Conservation (phyloP, 1,140 invertebrate genomes). For the Episyrphus balteatus region DNA sequence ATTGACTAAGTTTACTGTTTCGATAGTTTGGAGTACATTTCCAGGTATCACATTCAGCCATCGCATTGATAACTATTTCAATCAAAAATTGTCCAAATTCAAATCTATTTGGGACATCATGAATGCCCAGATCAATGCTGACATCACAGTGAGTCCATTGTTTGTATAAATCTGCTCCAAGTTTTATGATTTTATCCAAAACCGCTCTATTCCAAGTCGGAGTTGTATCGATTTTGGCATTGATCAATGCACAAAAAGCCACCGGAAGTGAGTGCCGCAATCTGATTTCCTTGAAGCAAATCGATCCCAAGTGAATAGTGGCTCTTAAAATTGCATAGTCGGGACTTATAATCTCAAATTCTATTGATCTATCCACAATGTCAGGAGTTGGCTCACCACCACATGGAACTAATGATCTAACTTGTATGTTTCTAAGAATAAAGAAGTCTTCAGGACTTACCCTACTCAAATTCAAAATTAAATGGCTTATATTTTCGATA, state of each 20-base stretch:
- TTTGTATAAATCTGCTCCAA: not conserved
- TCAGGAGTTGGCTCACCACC: not conserved
- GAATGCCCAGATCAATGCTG: not conserved
- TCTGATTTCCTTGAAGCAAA: not conserved
- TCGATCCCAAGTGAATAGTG: not conserved
- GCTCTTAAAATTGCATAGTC: not conserved
- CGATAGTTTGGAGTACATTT: too few species aligned
- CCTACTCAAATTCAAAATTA: not conserved
- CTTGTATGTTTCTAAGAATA: not conserved
- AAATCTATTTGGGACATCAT: not conserved
- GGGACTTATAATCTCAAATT: not conserved
- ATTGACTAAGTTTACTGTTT: too few species aligned
- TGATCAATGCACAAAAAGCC: not conserved
- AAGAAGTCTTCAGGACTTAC: not conserved
- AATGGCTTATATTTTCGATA: too few species aligned
- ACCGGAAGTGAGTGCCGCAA: not conserved
- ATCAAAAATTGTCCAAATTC: not conserved
- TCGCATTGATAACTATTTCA: not conserved
- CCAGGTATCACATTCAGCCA: not conserved
- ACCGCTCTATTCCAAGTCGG: not conserved
- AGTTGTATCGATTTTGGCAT: not conserved
- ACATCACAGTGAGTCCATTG: not conserved
- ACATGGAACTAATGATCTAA: not conserved
- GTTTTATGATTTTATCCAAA: not conserved
- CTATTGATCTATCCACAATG: not conserved